A percentile compares a stretch with the other conserved stretches of the same genome.
phyloP scores from a whole-genome alignment of 2,797 vertebrate species.

The Notamacropus eugenii region DNA sequence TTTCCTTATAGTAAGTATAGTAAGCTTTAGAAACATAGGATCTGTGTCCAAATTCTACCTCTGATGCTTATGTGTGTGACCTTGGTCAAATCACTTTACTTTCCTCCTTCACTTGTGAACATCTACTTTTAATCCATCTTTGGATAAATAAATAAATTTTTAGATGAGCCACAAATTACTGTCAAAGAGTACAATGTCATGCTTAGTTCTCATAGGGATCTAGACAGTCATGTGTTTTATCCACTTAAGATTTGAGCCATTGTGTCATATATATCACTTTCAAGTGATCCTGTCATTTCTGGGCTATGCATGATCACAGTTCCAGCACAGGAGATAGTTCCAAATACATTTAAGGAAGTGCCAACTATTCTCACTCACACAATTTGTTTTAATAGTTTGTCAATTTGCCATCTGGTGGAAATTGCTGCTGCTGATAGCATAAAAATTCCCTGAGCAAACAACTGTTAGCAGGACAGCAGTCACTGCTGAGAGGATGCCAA shows the following conservation, averaged over 20 bases:
- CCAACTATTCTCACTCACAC: slow-evolving; percentile 10
- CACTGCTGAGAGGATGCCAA: neutral
- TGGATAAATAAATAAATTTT: neutral
- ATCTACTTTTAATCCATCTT: neutral
- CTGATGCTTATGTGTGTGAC: neutral
- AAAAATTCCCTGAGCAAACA: neutral
- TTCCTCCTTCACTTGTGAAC: neutral
- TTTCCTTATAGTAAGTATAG: neutral
- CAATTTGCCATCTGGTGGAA: slow-evolving; percentile 14
- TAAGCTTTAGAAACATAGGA: neutral
- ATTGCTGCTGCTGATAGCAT: neutral
- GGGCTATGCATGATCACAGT: neutral
- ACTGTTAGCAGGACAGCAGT: neutral
- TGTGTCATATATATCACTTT: neutral
- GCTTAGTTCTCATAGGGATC: neutral
- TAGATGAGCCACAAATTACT: neutral
- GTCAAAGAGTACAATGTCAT: neutral
- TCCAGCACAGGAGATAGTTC: fast-evolving
- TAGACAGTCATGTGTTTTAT: fast-evolving
- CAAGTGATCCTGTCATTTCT: neutral
- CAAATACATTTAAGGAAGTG: neutral
- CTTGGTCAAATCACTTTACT: neutral
- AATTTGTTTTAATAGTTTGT: slow-evolving; percentile 37
- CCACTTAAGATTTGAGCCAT: no score
- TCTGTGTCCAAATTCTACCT: neutral